Evolutionary conservation across 2,113 vertebrate genomes (phyloP), one percentile per base, ranked within the genome.

Genomic region (Aplodontia rufa): DNA sequence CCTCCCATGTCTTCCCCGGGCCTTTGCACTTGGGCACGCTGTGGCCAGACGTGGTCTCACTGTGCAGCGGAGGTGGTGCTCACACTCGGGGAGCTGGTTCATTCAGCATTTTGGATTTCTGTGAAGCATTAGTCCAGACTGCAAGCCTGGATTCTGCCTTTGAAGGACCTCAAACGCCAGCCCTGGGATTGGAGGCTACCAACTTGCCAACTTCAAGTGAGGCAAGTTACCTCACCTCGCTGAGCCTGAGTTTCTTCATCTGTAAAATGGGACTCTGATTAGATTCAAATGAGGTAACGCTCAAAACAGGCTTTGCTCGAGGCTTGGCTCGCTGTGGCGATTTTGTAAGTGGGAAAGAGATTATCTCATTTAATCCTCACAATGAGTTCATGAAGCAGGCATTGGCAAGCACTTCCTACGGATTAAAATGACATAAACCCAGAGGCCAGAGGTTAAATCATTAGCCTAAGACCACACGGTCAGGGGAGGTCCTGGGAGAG

Each of bases 241-340:
- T 22, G 11, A 80, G 83, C 51, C 79, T 64, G 11, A 5, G 35
- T 11, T 37, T 74, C 85, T 42, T 45, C 12, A 13, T 69, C 86
- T 40, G 35, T 55, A 83, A n/a, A 86, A 81, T 30, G 58, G 42
- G 32, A 60, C 35, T 84, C 6, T 47, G 24, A 47, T 64, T 20
- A 28, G 55, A 74, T 8, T 17, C 49, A 71, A 62, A 66, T 1
- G 47, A 64, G n/a, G 32, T 6, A n/a, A 89, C 10, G 45, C 37
- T 47, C 1, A n/a, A 69, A 42, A 26, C 3, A 4, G 30, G 30
- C 62, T 40, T 24, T 9, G 30, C 14, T 0, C 45, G 47, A 35
- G 0, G 6, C 71, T 4, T 35, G 49, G 80, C 22, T 32, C 37
- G 4, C 0, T 10, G 30, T 20, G 49, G 35, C 0, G 0, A 51